phyloP scores from a whole-genome alignment of 2,888 invertebrate genomes.

The Ichneumoninae sp. region DNA sequence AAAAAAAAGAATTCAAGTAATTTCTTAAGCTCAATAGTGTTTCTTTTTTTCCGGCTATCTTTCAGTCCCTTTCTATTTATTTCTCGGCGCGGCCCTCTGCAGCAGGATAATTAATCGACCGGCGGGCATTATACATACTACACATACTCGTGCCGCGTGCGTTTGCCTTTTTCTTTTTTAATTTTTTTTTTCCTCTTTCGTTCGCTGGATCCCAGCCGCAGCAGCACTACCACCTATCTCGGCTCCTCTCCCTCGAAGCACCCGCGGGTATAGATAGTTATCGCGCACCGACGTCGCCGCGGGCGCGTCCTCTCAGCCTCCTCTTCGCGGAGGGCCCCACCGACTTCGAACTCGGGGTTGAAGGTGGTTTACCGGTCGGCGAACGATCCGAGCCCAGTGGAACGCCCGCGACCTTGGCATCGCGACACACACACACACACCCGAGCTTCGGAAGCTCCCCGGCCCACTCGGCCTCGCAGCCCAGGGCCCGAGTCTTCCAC shows the following conservation, averaged over 20 bases:
- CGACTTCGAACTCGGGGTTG: conserved; percentile 57
- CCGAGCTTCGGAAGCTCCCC: conserved; percentile 15
- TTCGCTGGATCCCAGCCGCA: conserved; percentile 25
- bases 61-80: conserved; percentile 31
- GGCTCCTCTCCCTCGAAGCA: conserved; percentile 57
- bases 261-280: conserved; percentile 63
- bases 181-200: conserved; percentile 23
- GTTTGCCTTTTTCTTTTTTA: conserved; percentile 16
- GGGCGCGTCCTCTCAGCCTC: conserved; percentile 50
- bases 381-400: conserved; percentile 38
- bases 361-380: conserved; percentile 62
- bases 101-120: conserved; percentile 64
- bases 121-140: conserved; percentile 42
- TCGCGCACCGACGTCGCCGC: conserved; percentile 62
- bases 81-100: conserved; percentile 32
- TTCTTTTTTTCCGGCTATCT: conserved; percentile 1
- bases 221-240: conserved; percentile 2
- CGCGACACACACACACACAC: conserved; percentile 19
- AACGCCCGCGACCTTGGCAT: conserved; percentile 59
- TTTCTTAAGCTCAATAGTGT: neutral
- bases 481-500: neutral
- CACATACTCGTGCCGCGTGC: conserved; percentile 44
- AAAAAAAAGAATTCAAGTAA: neutral
- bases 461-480: neutral
- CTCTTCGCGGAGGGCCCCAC: conserved; percentile 42